Percentiles rank a stretch among this genome's conserved stretches.
phyloP scores from a whole-genome alignment of 1,140 invertebrate genomes.

The Drosophila ambigua region DNA sequence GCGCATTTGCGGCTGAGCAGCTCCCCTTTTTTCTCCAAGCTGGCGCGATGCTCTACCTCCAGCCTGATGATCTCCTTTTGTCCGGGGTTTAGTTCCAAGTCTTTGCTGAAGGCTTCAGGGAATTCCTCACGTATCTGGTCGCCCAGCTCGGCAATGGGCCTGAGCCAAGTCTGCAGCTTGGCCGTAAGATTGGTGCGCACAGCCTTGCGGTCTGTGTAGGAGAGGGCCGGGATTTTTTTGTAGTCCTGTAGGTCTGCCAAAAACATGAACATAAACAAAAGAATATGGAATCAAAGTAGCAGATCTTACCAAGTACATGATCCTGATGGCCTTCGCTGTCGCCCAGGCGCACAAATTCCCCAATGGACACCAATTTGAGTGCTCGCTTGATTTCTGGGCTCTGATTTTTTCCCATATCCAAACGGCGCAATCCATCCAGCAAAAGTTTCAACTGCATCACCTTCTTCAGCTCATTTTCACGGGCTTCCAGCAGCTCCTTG shows the following conservation, averaged over 20 bases:
- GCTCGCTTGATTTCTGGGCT: conserved; percentile 43
- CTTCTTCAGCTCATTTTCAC: conserved; percentile 39
- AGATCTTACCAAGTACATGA: conserved; percentile 45
- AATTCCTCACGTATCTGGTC: conserved; percentile 53
- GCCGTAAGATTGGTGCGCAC: conserved; percentile 34
- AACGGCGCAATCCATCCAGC: conserved; percentile 31
- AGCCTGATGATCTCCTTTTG: conserved; percentile 59
- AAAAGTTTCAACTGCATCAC: conserved; percentile 58
- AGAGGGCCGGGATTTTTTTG: conserved; percentile 33
- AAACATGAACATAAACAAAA: background rate
- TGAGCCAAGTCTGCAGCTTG: conserved; percentile 27
- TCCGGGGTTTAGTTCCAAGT: conserved; percentile 22
- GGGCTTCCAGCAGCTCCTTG: conserved; percentile 45
- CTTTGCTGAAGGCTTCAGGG: conserved; percentile 38
- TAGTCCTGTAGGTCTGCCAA: conserved; percentile 39
- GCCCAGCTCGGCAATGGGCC: conserved; percentile 52
- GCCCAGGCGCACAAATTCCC: conserved; percentile 39
- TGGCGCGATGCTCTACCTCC: conserved; percentile 55
- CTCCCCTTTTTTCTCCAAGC: conserved; percentile 42
- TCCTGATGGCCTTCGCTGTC: conserved; percentile 28
- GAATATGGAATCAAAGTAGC: background rate
- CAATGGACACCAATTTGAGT: conserved; percentile 48
- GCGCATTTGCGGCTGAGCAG: conserved; percentile 50
- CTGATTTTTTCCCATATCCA: conserved; percentile 29
- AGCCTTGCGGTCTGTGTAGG: conserved; percentile 57